These are phyloP conservation scores for Psittacula cyanocephala DNA, from an alignment of 2,113 vertebrate species.

Conservation along the genomic window DNA sequence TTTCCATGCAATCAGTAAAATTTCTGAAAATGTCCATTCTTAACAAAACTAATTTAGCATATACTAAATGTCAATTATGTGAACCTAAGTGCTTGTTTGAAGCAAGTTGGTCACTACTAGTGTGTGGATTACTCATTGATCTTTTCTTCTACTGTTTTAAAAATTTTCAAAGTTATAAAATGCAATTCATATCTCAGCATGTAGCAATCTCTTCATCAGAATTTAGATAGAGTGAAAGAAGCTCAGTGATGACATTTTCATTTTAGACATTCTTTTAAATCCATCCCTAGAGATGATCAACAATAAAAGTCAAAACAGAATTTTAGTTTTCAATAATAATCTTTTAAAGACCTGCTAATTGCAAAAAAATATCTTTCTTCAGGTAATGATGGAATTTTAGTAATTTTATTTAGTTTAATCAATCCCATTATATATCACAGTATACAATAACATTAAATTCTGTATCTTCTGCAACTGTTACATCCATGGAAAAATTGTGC, in stretches of 20 bases:
- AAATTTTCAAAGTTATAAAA: neutral
- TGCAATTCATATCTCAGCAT: neutral
- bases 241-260: neutral
- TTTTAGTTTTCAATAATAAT: neutral
- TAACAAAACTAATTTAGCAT: neutral
- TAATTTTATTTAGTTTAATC: neutral
- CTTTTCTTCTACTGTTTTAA: neutral
- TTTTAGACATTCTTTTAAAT: neutral
- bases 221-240: neutral
- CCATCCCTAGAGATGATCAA: neutral
- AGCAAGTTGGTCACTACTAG: neutral
- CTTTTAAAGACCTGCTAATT: neutral
- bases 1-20: neutral
- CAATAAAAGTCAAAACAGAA: neutral
- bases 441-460: neutral
- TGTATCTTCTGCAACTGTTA: neutral
- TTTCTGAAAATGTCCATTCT: neutral
- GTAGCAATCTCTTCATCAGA: neutral
- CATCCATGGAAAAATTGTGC: neutral
- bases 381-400: neutral
- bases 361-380: neutral
- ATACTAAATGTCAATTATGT: neutral
- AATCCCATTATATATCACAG: neutral
- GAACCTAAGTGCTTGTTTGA: neutral
- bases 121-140: neutral